Conservation (phyloP, 2,113 vertebrate species). For the Cryptotis parvus region DNA sequence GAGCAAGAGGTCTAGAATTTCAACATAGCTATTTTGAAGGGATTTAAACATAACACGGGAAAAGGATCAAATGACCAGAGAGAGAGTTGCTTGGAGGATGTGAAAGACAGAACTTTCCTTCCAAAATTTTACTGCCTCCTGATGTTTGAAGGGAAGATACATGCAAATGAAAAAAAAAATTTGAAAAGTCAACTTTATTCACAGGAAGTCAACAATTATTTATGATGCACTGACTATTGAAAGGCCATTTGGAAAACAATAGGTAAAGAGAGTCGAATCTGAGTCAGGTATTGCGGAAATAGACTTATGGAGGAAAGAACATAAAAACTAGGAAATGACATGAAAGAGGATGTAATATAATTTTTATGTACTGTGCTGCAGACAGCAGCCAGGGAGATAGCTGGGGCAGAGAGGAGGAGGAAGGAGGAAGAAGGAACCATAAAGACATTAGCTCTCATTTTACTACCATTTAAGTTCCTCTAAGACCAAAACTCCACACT, state of each 20-base stretch:
- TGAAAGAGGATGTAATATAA: not conserved
- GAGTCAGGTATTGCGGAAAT: constrained; percentile 6
- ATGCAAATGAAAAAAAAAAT: not conserved
- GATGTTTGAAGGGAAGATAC: not conserved
- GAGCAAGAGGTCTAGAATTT: not conserved
- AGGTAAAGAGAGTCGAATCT: not conserved
- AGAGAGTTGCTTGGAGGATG: not conserved
- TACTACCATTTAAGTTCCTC: not conserved
- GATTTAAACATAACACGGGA: not conserved
- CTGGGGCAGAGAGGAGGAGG: not conserved
- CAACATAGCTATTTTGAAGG: not conserved
- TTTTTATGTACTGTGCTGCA: not conserved
- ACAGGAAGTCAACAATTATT: not conserved
- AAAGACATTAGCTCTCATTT: not conserved
- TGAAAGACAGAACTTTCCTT: not conserved
- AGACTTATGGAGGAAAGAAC: not conserved
- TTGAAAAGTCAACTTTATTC: constrained; percentile 21
- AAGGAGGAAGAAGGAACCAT: not conserved
- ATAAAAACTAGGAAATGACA: not conserved
- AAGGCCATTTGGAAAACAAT: constrained; percentile 32
- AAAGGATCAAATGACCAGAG: not conserved
- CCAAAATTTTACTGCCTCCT: not conserved
- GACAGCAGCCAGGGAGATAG: not conserved
- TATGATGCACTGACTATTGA: not conserved
- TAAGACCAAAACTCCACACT: not conserved